These are phyloP conservation scores for Lysiphlebus fabarum DNA, from an alignment of 1,140 invertebrate species.

Conservation along the genomic window DNA sequence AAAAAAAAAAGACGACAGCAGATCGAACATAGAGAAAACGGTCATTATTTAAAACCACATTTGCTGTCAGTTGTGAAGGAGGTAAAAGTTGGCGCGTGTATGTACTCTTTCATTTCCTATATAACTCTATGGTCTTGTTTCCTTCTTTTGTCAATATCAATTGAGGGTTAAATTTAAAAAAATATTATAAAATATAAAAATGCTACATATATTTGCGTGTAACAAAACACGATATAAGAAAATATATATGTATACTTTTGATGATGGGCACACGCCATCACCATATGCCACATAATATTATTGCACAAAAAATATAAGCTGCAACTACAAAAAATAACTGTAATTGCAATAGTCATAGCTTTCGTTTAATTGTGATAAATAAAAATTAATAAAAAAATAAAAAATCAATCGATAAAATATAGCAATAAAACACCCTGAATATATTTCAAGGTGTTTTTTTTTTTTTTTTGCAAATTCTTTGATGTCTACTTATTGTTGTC, in stretches of 20 bases:
- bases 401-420: no score
- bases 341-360: conserved; percentile 28
- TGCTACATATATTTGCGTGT: conserved; percentile 8
- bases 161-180: conserved; percentile 39
- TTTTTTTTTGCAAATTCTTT: no score
- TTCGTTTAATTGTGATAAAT: conserved; percentile 39
- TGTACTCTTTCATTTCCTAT: conserved; percentile 33
- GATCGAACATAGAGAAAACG: conserved; percentile 9
- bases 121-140: conserved; percentile 5
- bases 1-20: background rate
- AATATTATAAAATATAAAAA: conserved; percentile 17
- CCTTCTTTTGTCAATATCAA: conserved; percentile 38
- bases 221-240: conserved; percentile 33
- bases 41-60: conserved; percentile 47
- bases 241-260: conserved; percentile 16
- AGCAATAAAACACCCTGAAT: no score
- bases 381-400: conserved; percentile 25
- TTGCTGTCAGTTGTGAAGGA: conserved; percentile 47
- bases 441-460: no score
- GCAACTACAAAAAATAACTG: conserved; percentile 35
- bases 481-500: no score
- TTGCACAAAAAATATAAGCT: no score
- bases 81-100: conserved; percentile 36
- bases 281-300: conserved; percentile 43
- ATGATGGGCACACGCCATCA: conserved; percentile 40